These are phyloP conservation scores for Cotesia glomerata DNA, from an alignment of 1,140 invertebrate genomes.

Conservation along the genomic window DNA sequence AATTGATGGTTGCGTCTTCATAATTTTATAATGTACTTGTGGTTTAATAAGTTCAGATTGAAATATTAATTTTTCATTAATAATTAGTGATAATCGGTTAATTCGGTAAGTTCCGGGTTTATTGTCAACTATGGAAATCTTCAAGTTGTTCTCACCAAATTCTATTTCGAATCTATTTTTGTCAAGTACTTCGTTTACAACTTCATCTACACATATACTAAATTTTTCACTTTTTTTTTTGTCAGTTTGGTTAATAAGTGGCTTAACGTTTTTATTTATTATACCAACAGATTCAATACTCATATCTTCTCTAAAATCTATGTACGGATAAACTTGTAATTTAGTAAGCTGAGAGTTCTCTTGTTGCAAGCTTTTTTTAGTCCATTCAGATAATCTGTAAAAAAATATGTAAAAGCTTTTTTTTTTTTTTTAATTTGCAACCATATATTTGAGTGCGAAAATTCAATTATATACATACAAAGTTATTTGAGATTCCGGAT, in stretches of 20 bases:
- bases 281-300: conserved; percentile 72
- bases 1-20: conserved; percentile 64
- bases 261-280: conserved; percentile 67
- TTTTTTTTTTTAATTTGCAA: too few relatives aligned
- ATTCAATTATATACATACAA: conserved; percentile 43
- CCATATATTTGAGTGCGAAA: too few relatives aligned
- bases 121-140: conserved; percentile 67
- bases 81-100: conserved; percentile 67
- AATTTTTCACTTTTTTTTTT: conserved; percentile 68
- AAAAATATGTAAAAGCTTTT: neutral
- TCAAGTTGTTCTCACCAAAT: conserved; percentile 77
- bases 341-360: conserved; percentile 66
- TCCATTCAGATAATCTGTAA: conserved; percentile 57
- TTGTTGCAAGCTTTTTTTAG: conserved; percentile 66
- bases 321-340: conserved; percentile 72
- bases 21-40: conserved; percentile 64
- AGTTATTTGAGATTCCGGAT: conserved; percentile 44
- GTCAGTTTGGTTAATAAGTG: conserved; percentile 65
- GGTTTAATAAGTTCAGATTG: conserved; percentile 60
- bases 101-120: conserved; percentile 68
- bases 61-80: conserved; percentile 65
- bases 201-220: conserved; percentile 61
- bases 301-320: conserved; percentile 82
- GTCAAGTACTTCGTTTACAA: conserved; percentile 70
- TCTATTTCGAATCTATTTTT: conserved; percentile 65